Base-by-base conservation (phyloP, 2,797 vertebrate genomes). In the Leptatherina wallacei region DNA sequence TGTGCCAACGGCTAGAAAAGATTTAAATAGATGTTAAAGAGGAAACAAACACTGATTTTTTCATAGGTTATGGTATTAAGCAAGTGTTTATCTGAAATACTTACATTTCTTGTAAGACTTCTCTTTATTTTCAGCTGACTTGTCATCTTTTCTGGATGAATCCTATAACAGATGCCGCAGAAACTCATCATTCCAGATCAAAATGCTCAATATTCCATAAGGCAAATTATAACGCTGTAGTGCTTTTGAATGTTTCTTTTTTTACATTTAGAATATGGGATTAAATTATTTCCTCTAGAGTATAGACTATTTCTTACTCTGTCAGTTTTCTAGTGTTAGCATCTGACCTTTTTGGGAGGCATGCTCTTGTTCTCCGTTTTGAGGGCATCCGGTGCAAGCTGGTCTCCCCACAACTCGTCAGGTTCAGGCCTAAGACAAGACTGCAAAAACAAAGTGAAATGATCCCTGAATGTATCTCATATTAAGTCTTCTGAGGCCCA, bases 301-400 rank as follows among this genome's bases (percentile, higher is more conserved):
- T 20, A 18, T 38, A n/a, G 29, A 8, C 3, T 32, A 22, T 20
- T 8, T 14, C 10, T 10, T 47, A 47, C 3, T 2, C 29, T 33
- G 38, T 30, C 30, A 14, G 24, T 33, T 35, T 38, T 22, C n/a
- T 6, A 24, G 0, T 22, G 3, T 29, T 16, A 2, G 11, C 32
- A 35, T 1, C 51, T 87, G 93, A 91, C 96, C 90, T 94, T 96
- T 72, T 93, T 96, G 76, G 91, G 95, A 68, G 47, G 0, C 3
- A 62, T 2, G 35, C 40, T 35, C 71, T 89, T 96, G 9, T 71
- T 94, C 0, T 75, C 57, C 0, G 42, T 51, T 85, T 95, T 96
- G 84, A 84, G 92, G 54, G 81, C 75, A 5, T 91, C 92, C 0
- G 79, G 13, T 20, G 60, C n/a, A 22, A 81, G 67, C 0, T 54